Evolutionary conservation across 2,113 vertebrate genomes (phyloP), one percentile per base, ranked within the genome.

Genomic region (Sylvicapra grimmia): DNA sequence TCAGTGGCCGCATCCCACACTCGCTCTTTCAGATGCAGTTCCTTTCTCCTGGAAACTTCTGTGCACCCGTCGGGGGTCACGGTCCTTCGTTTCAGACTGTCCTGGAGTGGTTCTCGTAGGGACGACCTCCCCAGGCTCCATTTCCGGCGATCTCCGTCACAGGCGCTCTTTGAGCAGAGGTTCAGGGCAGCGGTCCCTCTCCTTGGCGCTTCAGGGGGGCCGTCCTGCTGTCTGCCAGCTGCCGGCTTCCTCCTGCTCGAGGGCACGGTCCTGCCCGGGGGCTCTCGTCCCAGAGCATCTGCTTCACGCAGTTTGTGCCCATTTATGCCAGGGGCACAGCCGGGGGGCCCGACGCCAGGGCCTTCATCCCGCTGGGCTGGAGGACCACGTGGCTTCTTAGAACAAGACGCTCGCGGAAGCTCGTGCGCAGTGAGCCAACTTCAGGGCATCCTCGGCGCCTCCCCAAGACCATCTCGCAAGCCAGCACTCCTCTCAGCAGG

Each of bases 351-450:
- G 1, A 5, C 0, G 13, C 44, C 59, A n/a, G 58, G 58, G 31
- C 6, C 58, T 16, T 49, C 11, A 1, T 29, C 86, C 61, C 2
- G 8, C 61, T 68, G 61, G 61, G 63, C 31, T 33, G 47, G 2
- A 16, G 33, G 86, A 25, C 29, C 21, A 2, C 8, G 1, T 9
- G 0, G 13, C 47, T 5, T 10, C 18, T 49, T 16, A 16, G 59
- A 58, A 27, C 19, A 25, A 27, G 8, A 6, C 0, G 6, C 25
- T 79, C 8, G 0, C 2, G 31, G 59, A 49, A 65, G 44, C 85
- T 0, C 0, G 0, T 14, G 44, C 2, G 0, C 10, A 7, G 40
- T 5, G 27, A 63, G 58, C 12, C 0, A 0, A 10, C 16, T 6
- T 47, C 4, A 21, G 40, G 58, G 85, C 29, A 1, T 18, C 18